phyloP scores from a whole-genome alignment of 2,797 vertebrate species.

The Leptodactylus fallax region DNA sequence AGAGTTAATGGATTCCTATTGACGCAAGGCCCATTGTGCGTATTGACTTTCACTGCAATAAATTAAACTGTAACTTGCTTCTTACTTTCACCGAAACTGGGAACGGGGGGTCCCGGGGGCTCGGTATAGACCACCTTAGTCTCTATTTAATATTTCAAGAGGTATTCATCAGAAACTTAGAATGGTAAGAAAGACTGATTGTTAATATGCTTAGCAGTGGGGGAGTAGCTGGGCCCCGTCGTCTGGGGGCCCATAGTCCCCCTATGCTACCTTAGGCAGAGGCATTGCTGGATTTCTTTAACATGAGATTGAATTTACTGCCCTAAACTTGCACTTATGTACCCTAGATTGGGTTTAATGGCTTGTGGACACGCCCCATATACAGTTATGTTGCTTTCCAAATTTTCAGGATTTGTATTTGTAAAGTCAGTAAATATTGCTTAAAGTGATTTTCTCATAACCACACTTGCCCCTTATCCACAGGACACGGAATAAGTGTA shows the following conservation, averaged over 20 bases:
- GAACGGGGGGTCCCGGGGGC: background rate
- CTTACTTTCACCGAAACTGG: background rate
- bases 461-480: no score
- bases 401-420: no score
- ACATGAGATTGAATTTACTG: background rate
- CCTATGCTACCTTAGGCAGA: no score
- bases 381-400: no score
- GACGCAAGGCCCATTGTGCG: background rate
- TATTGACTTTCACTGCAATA: background rate
- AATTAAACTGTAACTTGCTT: background rate
- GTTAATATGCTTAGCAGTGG: background rate
- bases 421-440: no score
- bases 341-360: background rate
- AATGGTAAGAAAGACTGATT: background rate
- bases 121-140: background rate
- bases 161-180: background rate
- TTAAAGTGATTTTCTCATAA: no score
- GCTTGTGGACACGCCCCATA: background rate
- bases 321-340: background rate
- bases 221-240: background rate
- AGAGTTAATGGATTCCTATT: constrained; percentile 7
- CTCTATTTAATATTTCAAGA: background rate
- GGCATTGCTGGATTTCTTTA: no score
- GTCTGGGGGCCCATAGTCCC: background rate
- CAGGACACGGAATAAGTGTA: no score